Percentiles rank a stretch among this genome's conserved stretches.
phyloP scores from a whole-genome alignment of 1,140 invertebrate genomes.

The Aleiodes sp. region DNA sequence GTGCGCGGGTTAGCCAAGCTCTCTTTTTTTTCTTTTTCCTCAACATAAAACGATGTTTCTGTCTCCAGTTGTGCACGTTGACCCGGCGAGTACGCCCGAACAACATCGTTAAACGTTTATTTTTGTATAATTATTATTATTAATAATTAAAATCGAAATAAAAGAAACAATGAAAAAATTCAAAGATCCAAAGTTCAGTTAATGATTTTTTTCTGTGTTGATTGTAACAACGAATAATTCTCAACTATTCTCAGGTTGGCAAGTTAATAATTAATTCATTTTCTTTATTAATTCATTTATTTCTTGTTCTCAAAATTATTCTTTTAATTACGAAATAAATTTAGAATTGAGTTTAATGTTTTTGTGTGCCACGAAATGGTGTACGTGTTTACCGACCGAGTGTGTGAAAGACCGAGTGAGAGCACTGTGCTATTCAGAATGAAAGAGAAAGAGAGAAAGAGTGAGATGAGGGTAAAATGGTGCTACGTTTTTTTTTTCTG shows the following conservation, averaged over 20 bases:
- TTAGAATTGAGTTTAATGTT: not conserved
- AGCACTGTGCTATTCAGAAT: constrained; percentile 8
- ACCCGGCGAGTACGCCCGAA: constrained; percentile 28
- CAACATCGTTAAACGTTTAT: not conserved
- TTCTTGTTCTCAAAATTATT: not conserved
- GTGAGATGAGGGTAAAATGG: constrained; percentile 9
- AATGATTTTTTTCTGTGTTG: too few species aligned
- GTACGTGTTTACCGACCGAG: constrained; percentile 2
- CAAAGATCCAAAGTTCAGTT: too few species aligned
- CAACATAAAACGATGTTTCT: constrained; percentile 26
- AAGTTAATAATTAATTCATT: not conserved
- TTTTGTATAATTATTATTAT: not conserved
- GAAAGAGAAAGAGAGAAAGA: constrained; percentile 8
- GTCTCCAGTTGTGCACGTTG: constrained; percentile 31
- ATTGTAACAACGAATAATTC: too few species aligned
- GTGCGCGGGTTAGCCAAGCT: constrained; percentile 7
- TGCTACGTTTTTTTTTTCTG: constrained; percentile 21
- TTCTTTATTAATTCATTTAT: constrained; percentile 9
- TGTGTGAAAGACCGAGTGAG: constrained; percentile 26
- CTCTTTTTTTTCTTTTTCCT: not conserved
- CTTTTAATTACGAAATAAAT: not conserved
- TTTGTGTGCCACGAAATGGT: constrained; percentile 25
- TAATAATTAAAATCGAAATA: not conserved
- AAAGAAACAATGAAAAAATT: not conserved
- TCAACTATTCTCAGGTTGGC: not conserved